Base-by-base conservation (phyloP, 2,113 vertebrate genomes). In the Galeopterus variegatus region DNA sequence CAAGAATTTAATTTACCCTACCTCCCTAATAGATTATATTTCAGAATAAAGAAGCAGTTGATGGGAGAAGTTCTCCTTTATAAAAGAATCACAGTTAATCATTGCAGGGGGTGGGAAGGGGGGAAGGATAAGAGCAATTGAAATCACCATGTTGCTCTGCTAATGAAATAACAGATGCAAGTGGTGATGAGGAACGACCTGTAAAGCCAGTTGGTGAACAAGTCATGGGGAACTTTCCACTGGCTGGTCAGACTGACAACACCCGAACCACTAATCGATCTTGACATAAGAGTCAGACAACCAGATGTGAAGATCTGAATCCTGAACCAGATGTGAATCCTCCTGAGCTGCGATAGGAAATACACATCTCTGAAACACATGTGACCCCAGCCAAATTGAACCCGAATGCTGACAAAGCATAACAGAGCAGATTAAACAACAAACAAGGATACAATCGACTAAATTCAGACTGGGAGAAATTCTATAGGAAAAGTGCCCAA, bases 1-100 rank as follows among this genome's bases (percentile, higher is more conserved):
- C 48, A 92, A 33, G 31, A 50, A 76, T 87, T 94, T 81, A 50
- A 76, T 87, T 94, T 81, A 69, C 73, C 48, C 21, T 58, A 19
- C 26, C 8, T 69, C 8, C 1, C 4, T 58, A 8, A 33, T 6
- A 19, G 54, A 26, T 41, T 77, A 13, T 31, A 21, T 85, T 85
- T 86, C 64, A 64, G 54, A 85, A 23, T 56, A 24, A 83, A 83
- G 36, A 60, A 60, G 50, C 21, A 72, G 17, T 5, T 84, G 62
- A 54, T 48, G 54, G 79, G 54, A 76, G 23, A 64, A 72, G 54
- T 72, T 77, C 13, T 62, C 60, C 33, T 48, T 76, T 26, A 65
- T 17, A 70, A 70, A 93, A 76, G 15, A n/a, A 77, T 62, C 12
- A 79, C 45, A 36, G 3, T 48, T 84, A 85, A 72, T 72, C 21